Base-by-base conservation (phyloP, 2,888 invertebrate genomes). In the Drosophila peninsularis region DNA sequence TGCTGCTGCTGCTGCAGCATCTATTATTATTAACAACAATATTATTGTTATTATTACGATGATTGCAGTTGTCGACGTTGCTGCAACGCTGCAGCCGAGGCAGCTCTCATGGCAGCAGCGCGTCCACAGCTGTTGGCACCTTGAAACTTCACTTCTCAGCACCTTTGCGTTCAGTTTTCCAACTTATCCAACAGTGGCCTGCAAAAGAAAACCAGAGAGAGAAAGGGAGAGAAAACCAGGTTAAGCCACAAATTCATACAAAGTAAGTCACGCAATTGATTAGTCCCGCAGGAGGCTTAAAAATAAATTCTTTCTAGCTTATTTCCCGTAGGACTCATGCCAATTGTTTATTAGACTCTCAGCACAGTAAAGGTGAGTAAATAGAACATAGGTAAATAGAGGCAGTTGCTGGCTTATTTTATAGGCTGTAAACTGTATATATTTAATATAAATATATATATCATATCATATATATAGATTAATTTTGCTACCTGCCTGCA, bases 71-170 rank as follows among this genome's bases (percentile, higher is more conserved):
- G 39, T 19, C 44, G 61, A 37, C 44, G 56, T 36, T 53, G 50
- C 75, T 72, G 65, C 65, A 67, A 49, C 56, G 76, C 70, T 52
- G 61, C 75, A 62, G 69, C 82, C 76, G 83, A 82, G 69, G 80
- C 82, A 73, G 62, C 88, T 75, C 69, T 75, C 83, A 88, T 88
- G 71, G 87, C 87, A 80, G 70, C 79, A 79, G 60, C 62, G 21
- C 34, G 14, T 55, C 44, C 50, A 37, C 53, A 44, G 41, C 17
- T 56, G 17, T 61, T 62, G 50, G 62, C 78, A 52, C 57, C 42
- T 39, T 69, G 39, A 45, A 58, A 44, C 60, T 56, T 56, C 61
- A n/a, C 49, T 42, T 47, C 39, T 83, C 21, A 34, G 32, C 21
- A 71, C 84, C 80, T 79, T 73, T 75, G 84, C 75, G 80, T 77